Percentiles rank a stretch among this genome's conserved stretches.
These are phyloP conservation scores for Capitulum mitella DNA, from an alignment of 2,888 invertebrate species.

Conservation along the genomic window DNA sequence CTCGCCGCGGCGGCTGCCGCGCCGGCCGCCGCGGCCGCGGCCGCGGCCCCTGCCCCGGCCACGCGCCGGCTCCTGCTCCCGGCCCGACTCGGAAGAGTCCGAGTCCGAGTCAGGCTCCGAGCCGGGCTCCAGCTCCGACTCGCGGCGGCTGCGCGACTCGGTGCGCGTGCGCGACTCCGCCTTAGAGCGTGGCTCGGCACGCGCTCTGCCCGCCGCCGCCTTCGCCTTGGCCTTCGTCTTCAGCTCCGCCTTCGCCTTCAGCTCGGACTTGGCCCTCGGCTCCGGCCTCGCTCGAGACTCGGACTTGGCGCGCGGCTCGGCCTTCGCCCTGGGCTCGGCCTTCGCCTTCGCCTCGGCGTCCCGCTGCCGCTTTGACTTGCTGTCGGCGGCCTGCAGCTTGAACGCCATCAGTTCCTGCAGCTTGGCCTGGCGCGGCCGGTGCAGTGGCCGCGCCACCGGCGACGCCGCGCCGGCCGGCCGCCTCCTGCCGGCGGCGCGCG, in stretches of 20 bases:
- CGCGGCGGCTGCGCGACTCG: neutral
- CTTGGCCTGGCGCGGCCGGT: neutral
- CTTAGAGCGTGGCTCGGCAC: neutral
- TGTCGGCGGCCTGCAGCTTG: neutral
- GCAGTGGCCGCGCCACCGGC: neutral
- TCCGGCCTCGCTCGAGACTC: neutral
- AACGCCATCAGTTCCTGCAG: constrained; percentile 5
- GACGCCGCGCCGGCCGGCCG: neutral
- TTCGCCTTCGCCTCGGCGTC: neutral
- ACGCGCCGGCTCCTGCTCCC: neutral
- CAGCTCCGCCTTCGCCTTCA: neutral
- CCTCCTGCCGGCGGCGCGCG: neutral
- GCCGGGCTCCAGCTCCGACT: neutral
- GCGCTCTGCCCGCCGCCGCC: neutral
- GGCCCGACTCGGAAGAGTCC: neutral
- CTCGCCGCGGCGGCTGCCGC: neutral
- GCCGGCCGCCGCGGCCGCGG: neutral
- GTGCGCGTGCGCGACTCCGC: neutral
- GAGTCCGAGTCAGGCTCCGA: neutral
- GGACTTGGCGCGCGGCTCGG: neutral
- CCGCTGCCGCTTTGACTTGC: neutral
- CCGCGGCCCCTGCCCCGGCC: neutral
- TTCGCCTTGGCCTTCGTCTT: neutral
- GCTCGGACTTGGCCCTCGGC: neutral
- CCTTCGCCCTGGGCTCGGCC: neutral